phyloP scores from a whole-genome alignment of 2,113 vertebrate genomes.

The Dipodomys stephensi region DNA sequence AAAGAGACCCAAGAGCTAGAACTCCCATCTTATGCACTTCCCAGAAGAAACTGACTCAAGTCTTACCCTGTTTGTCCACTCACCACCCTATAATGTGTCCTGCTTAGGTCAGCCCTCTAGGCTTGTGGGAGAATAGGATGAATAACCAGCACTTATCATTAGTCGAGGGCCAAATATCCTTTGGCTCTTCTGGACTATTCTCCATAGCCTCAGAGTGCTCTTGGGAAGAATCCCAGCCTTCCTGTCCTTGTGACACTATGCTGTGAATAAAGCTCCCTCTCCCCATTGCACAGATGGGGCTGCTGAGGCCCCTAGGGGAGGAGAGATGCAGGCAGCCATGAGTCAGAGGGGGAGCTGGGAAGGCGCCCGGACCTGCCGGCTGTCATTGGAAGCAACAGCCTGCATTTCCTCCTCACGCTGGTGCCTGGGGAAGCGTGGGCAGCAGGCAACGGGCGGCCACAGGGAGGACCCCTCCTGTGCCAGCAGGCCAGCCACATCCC shows the following conservation, averaged over 20 bases:
- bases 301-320: conserved; percentile 80
- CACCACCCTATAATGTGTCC: not conserved
- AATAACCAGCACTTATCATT: not conserved
- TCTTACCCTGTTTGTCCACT: not conserved
- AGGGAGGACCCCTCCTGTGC: conserved; percentile 75
- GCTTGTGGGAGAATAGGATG: not conserved
- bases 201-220: not conserved
- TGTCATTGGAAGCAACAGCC: conserved; percentile 83
- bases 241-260: not conserved
- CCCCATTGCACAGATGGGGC: conserved; percentile 84
- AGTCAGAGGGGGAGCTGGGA: conserved; percentile 84
- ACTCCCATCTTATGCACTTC: not conserved
- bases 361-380: conserved; percentile 80
- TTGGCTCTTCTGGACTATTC: not conserved
- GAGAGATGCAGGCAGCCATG: conserved; percentile 73
- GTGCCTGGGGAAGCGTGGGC: conserved; percentile 80
- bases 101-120: not conserved
- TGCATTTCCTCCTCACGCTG: conserved; percentile 79
- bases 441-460: conserved; percentile 69
- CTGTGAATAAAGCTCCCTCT: conserved; percentile 62
- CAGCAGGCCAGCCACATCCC: conserved; percentile 58
- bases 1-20: not conserved
- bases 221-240: not conserved
- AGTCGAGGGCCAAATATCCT: not conserved
- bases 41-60: not conserved